Conservation (phyloP, 2,888 invertebrate species). For the Baronia brevicornis region DNA sequence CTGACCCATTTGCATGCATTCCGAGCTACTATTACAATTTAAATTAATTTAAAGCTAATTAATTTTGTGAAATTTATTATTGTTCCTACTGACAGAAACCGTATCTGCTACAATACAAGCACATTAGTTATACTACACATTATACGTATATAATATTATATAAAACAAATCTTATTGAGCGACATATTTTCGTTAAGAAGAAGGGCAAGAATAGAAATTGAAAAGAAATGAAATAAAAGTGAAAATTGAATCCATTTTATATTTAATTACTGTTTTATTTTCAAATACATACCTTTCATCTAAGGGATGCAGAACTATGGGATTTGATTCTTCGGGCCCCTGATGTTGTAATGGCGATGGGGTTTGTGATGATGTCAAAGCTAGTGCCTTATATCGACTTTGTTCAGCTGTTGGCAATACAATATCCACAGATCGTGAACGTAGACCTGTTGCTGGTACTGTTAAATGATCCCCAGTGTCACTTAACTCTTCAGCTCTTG, state of each 20-base stretch:
- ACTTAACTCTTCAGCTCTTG: slow-evolving; percentile 82
- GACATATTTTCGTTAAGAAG: too few species aligned
- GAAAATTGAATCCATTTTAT: slow-evolving; percentile 20
- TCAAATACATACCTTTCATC: slow-evolving; percentile 50
- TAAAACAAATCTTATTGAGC: too few species aligned
- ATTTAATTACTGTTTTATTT: too few species aligned
- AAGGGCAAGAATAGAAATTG: too few species aligned
- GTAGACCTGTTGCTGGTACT: slow-evolving; percentile 82
- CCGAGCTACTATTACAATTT: too few species aligned
- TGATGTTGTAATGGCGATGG: slow-evolving; percentile 34
- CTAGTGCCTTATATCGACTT: slow-evolving; percentile 89
- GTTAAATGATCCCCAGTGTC: slow-evolving; percentile 77
- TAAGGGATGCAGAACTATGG: slow-evolving; percentile 29
- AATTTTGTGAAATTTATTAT: too few species aligned
- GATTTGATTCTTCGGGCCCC: slow-evolving; percentile 29
- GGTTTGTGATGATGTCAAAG: slow-evolving; percentile 76
- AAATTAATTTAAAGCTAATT: too few species aligned
- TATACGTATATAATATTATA: too few species aligned
- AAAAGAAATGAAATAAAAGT: slow-evolving; percentile 23
- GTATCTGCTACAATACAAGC: too few species aligned
- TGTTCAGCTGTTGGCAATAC: slow-evolving; percentile 90
- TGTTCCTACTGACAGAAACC: too few species aligned
- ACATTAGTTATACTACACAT: too few species aligned
- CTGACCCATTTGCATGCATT: too few species aligned
- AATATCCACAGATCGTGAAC: slow-evolving; percentile 91